Base-by-base conservation (phyloP, 2,113 vertebrate genomes). In the Alethe diademata region DNA sequence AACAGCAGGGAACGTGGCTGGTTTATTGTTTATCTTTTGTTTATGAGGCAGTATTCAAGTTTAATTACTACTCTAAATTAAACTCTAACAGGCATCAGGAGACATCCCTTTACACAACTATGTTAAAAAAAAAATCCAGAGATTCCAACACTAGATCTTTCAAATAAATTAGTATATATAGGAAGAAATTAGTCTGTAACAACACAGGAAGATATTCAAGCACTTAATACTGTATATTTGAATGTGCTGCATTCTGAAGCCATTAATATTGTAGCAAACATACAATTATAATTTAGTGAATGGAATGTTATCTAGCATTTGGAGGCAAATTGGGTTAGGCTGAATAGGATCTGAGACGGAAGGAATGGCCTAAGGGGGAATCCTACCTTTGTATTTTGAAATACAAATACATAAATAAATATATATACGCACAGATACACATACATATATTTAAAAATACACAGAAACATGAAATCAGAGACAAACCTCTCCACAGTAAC, bases 51-150 rank as follows among this genome's bases (percentile, higher is more conserved):
- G 98, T 99, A 99, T 99, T 99, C 98, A 99, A 98, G 98, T 99
- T 99, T 99, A 99, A 99, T 99, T 99, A 99, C 98, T 98, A 98
- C 98, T 98, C 99, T 99, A 99, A 99, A 99, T 99, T 99, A 99
- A 99, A 99, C 98, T 98, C 98, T 99, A 99, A 99, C 99, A 99
- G 99, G 99, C 98, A 98, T 98, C 98, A 98, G 97, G 98, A 99
- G 98, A 98, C 98, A 99, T 98, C 98, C 98, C 97, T 98, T 98
- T 98, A 98, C 98, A 98, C 96, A 95, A 97, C 97, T 96, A 98
- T 97, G 97, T 96, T 86, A 81, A 96, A 97, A 98, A 97, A 96
- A 80, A 78, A 96, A 96, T 69, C 87, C 92, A 97, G 95, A 97
- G 95, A 97, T 96, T 96, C 95, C 95, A 97, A 96, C 91, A 95